Conservation (phyloP, 2,113 vertebrate genomes). For the Henicopernis longicauda region DNA sequence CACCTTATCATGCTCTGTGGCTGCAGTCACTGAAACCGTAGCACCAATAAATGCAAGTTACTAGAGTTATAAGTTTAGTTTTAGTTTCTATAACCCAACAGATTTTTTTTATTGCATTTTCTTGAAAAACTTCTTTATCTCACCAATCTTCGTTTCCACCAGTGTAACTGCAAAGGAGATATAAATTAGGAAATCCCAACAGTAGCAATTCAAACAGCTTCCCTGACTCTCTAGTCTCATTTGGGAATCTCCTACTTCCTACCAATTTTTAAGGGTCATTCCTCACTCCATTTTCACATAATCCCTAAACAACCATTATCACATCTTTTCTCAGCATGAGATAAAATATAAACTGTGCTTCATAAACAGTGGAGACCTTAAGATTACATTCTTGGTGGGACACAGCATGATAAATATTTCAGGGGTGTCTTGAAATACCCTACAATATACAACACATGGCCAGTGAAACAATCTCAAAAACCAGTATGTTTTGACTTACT, state of each 20-base stretch:
- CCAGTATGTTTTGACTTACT: background rate
- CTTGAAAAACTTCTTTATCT: background rate
- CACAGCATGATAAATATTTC: slow-evolving; percentile 2
- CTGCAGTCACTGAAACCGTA: background rate
- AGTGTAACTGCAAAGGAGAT: background rate
- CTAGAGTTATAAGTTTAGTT: background rate
- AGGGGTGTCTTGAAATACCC: background rate
- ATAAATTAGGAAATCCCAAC: background rate
- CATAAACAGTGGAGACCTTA: slow-evolving; percentile 57
- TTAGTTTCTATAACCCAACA: background rate
- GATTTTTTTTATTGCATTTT: background rate
- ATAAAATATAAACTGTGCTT: slow-evolving; percentile 57
- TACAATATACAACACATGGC: background rate
- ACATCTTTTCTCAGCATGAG: slow-evolving; percentile 56
- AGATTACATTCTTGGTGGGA: slow-evolving; percentile 45
- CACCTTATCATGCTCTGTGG: fast-evolving
- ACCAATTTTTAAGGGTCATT: slow-evolving; percentile 56
- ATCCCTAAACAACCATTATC: slow-evolving; percentile 56
- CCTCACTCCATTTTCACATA: slow-evolving; percentile 61
- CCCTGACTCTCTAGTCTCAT: background rate
- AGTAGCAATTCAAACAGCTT: background rate
- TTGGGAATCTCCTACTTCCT: slow-evolving; percentile 31
- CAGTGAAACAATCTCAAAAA: background rate
- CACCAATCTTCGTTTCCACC: background rate
- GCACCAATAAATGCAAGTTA: background rate